Conservation (phyloP, 2,797 vertebrate species). For the Mastacembelus armatus region DNA sequence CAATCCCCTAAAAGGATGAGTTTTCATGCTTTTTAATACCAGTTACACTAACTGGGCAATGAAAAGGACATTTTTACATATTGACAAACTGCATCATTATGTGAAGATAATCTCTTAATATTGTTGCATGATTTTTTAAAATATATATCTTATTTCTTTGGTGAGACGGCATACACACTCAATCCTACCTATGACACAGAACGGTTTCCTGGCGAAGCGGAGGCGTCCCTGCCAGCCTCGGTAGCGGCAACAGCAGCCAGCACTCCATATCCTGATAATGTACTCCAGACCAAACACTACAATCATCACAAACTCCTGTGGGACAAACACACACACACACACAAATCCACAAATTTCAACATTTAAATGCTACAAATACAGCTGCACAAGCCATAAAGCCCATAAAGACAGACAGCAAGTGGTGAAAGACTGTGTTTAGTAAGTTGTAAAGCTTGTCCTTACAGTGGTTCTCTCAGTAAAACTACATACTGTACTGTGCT, state of each 20-base stretch:
- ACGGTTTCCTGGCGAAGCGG: conserved; percentile 96
- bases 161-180: too few relatives aligned
- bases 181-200: conserved; percentile 98
- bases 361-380: not conserved
- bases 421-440: not conserved
- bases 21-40: not conserved
- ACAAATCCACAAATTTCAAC: not conserved
- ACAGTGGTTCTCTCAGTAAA: not conserved
- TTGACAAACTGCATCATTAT: not conserved
- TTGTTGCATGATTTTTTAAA: too few relatives aligned
- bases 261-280: conserved; percentile 98
- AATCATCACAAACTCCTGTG: conserved; percentile 99
- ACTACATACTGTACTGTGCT: not conserved
- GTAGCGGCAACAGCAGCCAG: conserved; percentile 98
- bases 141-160: too few relatives aligned
- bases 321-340: conserved; percentile 23
- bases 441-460: not conserved
- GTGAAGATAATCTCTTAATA: not conserved
- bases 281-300: conserved; percentile 99
- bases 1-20: not conserved
- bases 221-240: conserved; percentile 98
- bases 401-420: not conserved
- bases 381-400: not conserved
- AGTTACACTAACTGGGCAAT: not conserved
- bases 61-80: not conserved